phyloP scores from a whole-genome alignment of 2,797 vertebrate species.

The Scomberomorus guttatus region DNA sequence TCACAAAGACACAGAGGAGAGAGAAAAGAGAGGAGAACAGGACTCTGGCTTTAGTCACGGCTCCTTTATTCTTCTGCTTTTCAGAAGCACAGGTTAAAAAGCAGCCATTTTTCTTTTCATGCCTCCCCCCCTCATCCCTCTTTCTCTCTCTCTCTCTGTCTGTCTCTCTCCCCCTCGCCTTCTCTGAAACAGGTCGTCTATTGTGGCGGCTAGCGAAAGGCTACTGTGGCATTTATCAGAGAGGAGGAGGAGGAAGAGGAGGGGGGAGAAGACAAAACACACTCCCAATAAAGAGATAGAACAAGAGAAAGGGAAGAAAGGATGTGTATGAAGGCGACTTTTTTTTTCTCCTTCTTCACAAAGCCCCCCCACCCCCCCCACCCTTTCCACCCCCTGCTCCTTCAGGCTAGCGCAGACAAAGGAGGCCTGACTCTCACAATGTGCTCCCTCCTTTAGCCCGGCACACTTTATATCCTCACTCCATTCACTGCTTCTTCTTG shows the following conservation, averaged over 20 bases:
- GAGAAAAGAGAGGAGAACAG: slow-evolving; percentile 69
- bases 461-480: slow-evolving; percentile 82
- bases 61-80: slow-evolving; percentile 79
- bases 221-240: slow-evolving; percentile 89
- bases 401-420: slow-evolving; percentile 80
- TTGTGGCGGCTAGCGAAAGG: slow-evolving; percentile 85
- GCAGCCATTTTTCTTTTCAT: slow-evolving; percentile 80
- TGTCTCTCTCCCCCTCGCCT: slow-evolving; percentile 59
- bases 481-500: slow-evolving; percentile 74
- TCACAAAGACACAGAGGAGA: slow-evolving; percentile 72
- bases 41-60: slow-evolving; percentile 74
- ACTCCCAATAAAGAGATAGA: slow-evolving; percentile 87
- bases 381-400: slow-evolving; percentile 66
- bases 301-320: slow-evolving; percentile 86
- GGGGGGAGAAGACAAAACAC: slow-evolving; percentile 82
- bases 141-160: slow-evolving; percentile 47
- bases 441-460: slow-evolving; percentile 71
- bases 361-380: slow-evolving; percentile 56
- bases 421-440: slow-evolving; percentile 75
- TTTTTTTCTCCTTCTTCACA: slow-evolving; percentile 66
- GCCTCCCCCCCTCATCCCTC: slow-evolving; percentile 51
- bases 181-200: slow-evolving; percentile 85
- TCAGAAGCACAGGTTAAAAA: slow-evolving; percentile 87
- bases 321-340: slow-evolving; percentile 85
- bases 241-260: slow-evolving; percentile 70